Evolutionary conservation across 2,888 invertebrate genomes (phyloP).

Genomic region (Hetaerina titia): DNA sequence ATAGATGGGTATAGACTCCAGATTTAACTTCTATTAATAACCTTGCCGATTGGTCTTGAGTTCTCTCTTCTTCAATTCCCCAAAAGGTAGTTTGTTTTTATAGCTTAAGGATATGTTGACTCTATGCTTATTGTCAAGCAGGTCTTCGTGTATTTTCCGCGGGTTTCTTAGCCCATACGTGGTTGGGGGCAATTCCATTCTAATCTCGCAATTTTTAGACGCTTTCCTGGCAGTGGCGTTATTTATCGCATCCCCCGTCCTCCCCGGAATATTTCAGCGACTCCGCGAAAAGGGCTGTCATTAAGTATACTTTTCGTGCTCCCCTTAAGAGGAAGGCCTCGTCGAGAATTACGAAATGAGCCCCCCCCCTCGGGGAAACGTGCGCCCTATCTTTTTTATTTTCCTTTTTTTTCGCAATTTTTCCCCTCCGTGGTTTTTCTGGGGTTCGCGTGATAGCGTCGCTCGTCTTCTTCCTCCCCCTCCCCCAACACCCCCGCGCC

Average conservation of each 20-base stretch:
- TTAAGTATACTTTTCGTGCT: constrained; percentile 33
- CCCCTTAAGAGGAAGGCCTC: background rate
- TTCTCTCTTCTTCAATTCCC: background rate
- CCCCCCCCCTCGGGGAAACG: background rate
- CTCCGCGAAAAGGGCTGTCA: background rate
- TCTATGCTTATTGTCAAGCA: background rate
- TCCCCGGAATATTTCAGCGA: background rate
- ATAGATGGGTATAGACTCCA: too few relatives aligned
- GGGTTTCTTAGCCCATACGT: background rate
- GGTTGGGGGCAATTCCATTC: background rate
- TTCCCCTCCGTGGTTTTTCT: background rate
- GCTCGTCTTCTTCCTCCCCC: background rate
- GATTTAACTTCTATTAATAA: too few relatives aligned
- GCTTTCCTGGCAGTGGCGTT: background rate
- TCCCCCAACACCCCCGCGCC: background rate
- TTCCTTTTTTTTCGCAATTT: background rate
- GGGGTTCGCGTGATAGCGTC: background rate
- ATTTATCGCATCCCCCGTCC: background rate
- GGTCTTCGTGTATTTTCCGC: background rate
- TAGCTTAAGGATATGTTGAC: background rate
- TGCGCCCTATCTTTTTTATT: background rate
- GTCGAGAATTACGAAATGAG: constrained; percentile 14
- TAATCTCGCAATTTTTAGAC: background rate
- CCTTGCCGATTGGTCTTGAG: background rate
- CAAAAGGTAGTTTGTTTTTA: background rate